Conservation (phyloP, 2,797 vertebrate genomes). For the Silurus aristotelis region DNA sequence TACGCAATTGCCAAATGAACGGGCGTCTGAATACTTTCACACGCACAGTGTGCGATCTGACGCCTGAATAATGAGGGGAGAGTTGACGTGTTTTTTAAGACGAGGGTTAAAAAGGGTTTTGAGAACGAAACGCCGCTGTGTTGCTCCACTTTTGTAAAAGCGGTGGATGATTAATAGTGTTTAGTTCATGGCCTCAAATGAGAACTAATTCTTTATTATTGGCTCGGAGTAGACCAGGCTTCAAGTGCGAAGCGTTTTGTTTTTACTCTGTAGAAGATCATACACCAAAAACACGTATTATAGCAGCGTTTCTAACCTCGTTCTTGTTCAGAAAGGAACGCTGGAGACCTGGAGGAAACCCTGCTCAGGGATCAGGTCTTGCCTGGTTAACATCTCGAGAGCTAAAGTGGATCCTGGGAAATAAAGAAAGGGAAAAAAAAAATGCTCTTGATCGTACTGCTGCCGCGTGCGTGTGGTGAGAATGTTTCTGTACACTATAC, state of each 20-base stretch:
- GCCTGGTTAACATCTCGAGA: constrained; percentile 50
- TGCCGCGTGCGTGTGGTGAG: constrained; percentile 23
- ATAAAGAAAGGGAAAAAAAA: constrained; percentile 46
- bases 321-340: constrained; percentile 43
- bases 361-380: constrained; percentile 54
- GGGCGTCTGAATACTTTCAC: too few species aligned
- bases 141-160: neutral
- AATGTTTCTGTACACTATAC: constrained; percentile 45
- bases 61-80: neutral
- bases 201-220: neutral
- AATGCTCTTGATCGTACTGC: constrained; percentile 48
- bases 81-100: neutral
- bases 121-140: neutral
- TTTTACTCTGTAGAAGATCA: constrained; percentile 30
- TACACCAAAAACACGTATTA: neutral
- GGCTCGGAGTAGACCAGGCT: too few species aligned
- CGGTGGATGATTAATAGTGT: neutral
- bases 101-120: neutral
- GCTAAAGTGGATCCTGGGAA: constrained; percentile 44
- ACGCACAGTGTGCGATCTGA: too few species aligned
- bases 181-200: neutral
- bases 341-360: constrained; percentile 46
- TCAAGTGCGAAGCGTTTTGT: neutral
- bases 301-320: constrained; percentile 5
- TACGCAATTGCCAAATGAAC: too few species aligned